Evolutionary conservation across 2,888 invertebrate genomes (phyloP), one percentile per base, ranked within the genome.

Genomic region (Drosophila parthenogenetica): DNA sequence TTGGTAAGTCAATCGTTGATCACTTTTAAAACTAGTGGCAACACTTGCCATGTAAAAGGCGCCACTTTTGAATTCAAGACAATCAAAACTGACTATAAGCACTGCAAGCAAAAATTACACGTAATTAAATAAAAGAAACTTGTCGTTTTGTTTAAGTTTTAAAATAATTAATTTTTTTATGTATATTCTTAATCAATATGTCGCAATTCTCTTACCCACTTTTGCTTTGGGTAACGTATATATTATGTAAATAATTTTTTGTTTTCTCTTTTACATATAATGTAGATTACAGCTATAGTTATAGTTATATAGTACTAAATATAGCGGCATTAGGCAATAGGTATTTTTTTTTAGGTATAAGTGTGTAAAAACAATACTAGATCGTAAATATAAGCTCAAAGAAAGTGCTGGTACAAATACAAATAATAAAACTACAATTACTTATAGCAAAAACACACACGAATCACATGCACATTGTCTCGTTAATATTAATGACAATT

Each of bases 171-270:
- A 49, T 61, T 19, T 68, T 19, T 19, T 60, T 13, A 48, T 55
- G 58, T 61, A 59, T 70, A 61, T 53, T 59, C 50, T 54, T 54
- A 66, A 57, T 55, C 60, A 72, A 53, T 51, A 68, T 54, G 39
- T 40, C 50, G 64, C 63, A 22, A 53, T 67, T 51, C 43, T 60
- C 70, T 43, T 22, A 32, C 55, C 67, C 45, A 29, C n/a, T 51
- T 8, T 22, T 14, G 16, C 19, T 35, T 39, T 51, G 39, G 51
- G 51, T 51, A 51, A 39, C 14, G n/a, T n/a, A 49, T 35, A 40
- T 43, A 16, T 46, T 40, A 14, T 53, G 25, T 25, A 29, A 16
- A 48, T 11, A n/a, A 19, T 37, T 42, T 11, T 39, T 35, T 32
- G 11, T 49, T 35, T 53, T 16, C 29, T 29, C 29, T 10, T 43